Evolutionary conservation across 2,797 vertebrate genomes (phyloP), one percentile per base, ranked within the genome.

Genomic region (Pantherophis vulpinus): DNA sequence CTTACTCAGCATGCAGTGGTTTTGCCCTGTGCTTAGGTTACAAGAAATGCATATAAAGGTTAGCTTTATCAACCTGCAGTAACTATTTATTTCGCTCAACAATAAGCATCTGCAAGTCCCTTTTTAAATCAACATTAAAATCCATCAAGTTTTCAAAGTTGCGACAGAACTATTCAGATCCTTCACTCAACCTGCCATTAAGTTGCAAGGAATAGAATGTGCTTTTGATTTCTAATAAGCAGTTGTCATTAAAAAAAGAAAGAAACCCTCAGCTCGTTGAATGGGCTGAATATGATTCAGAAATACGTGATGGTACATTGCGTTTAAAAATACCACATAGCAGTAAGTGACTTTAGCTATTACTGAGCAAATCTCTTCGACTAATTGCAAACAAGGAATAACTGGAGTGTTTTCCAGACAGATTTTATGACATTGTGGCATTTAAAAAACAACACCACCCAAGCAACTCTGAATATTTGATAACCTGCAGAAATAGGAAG

Each of bases 1-100:
- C 74, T 79, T 95, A 0, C 87, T 95, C 93, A 90, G 96, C 95
- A 92, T 96, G 95, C 94, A 79, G 23, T 95, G 94, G 94, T 93
- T 94, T 93, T 94, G 54, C 91, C 14, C 91, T 94, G 20, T 93
- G 70, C 2, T 92, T 93, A 91, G 91, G 87, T 51, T 92, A 51
- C 93, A 91, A 95, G 95, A 87, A 47, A 88, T 92, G 4, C 0
- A 0, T 70, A n/a, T 70, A n/a, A 87, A 58, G 56, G 18, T 16
- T 42, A 88, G 88, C 90, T 51, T 27, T 56, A 29, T 32, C 11
- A 32, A n/a, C 55, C 47, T 60, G 29, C 86, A 42, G 13, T 25
- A 12, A 74, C 60, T 20, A 42, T 74, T 51, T 25, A 8, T 56
- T 66, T 32, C 4, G 61, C 74, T 74, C 70, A 37, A 47, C 20